Conservation (phyloP, 2,113 vertebrate genomes). For the Mormyrus iriodes region DNA sequence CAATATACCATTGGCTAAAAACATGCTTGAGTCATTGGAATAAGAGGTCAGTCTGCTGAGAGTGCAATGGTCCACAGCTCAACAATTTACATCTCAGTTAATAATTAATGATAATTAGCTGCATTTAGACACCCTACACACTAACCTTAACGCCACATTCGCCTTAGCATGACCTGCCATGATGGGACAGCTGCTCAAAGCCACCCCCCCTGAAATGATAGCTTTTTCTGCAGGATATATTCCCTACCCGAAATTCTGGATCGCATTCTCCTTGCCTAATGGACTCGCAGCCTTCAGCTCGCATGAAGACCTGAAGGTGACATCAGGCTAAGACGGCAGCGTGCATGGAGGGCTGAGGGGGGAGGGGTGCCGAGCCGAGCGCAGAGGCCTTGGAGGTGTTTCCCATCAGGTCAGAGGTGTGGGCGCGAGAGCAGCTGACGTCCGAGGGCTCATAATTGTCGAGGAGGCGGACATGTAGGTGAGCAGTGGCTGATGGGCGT, state of each 20-base stretch:
- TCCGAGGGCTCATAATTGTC: slow-evolving; percentile 35
- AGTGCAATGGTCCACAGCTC: background rate
- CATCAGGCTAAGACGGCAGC: background rate
- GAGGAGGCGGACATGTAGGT: slow-evolving; percentile 6
- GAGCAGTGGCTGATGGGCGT: background rate
- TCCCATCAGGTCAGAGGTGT: background rate
- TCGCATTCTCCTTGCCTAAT: background rate
- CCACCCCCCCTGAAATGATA: background rate
- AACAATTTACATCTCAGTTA: background rate
- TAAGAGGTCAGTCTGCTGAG: background rate
- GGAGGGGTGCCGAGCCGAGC: background rate
- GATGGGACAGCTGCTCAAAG: background rate
- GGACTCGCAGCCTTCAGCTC: background rate
- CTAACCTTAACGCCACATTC: background rate
- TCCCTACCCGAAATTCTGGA: background rate
- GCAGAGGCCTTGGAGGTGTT: background rate
- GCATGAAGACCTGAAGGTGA: background rate
- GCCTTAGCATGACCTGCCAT: background rate
- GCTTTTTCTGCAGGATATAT: background rate
- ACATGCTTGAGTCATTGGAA: background rate
- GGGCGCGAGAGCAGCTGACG: slow-evolving; percentile 32
- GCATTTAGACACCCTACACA: background rate
- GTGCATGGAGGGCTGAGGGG: background rate
- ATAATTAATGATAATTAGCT: background rate
- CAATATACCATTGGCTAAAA: background rate